Base-by-base conservation (phyloP, 2,888 invertebrate genomes). In the Chalcosyrphus nemorum region DNA sequence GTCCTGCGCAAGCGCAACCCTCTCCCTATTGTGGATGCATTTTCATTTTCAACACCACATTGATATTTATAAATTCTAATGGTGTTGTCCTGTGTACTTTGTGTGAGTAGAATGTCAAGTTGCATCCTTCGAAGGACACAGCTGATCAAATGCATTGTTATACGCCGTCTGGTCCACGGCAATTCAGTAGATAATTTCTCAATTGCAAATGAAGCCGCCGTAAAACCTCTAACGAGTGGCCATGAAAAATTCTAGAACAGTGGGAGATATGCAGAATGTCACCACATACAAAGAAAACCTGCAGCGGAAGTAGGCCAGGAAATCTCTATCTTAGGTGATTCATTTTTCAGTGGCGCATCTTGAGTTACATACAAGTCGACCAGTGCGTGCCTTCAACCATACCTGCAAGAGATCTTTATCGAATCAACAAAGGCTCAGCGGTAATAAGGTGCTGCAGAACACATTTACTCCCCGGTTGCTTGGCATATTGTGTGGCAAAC, bases 401-500 rank as follows among this genome's bases (percentile, higher is more conserved):
- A 80, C 76, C 45, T 68, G 47, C 43, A 35, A 41, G 24, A 43
- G 15, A 13, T 61, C 24, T 50, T 50, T 38, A 43, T 43, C 13
- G 29, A 63, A 15, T 15, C 1, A 59, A 82, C 78, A 82, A 82
- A 56, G 21, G 45, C 78, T 7, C 82, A 82, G 71, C 21, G 52
- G 59, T 66, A 45, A 66, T 66, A 72, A 59, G 71, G 59, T 65
- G 35, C 6, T 43, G 5, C n/a, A 56, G 17, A 32, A 15, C 56
- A 68, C 63, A 76, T 77, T 77, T 77, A 13, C 70, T 63, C 47
- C 35, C 59, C 17, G 47, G 65, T 43, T 65, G 27, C 59, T 50
- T 43, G 71, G 59, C 52, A 59, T 24, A 65, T 81, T 78, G 65
- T 59, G 65, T 54, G 77, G 70, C 81, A 74, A 81, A 75, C 52